Evolutionary conservation across 2,113 vertebrate genomes (phyloP).

Genomic region (Dasyprocta punctata): DNA sequence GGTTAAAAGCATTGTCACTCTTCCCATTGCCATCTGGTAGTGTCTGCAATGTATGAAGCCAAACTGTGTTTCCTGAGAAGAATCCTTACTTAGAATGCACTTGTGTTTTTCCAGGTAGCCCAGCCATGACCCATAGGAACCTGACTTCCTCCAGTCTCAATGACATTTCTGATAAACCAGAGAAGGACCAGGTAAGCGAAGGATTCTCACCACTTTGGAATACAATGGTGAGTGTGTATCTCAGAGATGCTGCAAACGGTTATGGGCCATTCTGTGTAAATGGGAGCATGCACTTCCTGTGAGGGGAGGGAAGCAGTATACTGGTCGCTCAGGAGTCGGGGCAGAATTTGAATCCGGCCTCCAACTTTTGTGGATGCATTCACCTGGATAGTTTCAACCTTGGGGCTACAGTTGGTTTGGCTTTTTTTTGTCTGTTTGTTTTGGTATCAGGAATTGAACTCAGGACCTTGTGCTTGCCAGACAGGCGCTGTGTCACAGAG

Average conservation of each 20-base stretch:
- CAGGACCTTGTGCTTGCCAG: background rate
- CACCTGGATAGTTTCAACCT: background rate
- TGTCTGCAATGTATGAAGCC: slow-evolving; percentile 5
- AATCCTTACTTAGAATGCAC: slow-evolving; percentile 58
- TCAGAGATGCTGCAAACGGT: background rate
- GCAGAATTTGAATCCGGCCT: background rate
- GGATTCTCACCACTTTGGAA: background rate
- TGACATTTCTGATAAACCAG: slow-evolving; percentile 98
- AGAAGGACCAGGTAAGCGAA: slow-evolving; percentile 95
- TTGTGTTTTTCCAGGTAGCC: slow-evolving; percentile 90
- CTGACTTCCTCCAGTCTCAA: slow-evolving; percentile 95
- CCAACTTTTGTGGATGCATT: background rate
- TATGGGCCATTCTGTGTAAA: background rate
- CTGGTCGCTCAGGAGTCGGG: background rate
- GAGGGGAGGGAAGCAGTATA: background rate
- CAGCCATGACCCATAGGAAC: slow-evolving; percentile 92
- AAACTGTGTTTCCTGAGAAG: background rate
- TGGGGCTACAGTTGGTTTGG: background rate
- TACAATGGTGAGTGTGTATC: background rate
- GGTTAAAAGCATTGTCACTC: slow-evolving; percentile 11
- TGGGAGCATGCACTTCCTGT: background rate
- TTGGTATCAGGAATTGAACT: background rate
- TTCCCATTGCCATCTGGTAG: slow-evolving; percentile 38
- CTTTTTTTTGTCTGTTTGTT: no score
- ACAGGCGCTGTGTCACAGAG: background rate